These are phyloP conservation scores for Carassius carassius DNA, from an alignment of 2,113 vertebrate genomes.

Conservation along the genomic window DNA sequence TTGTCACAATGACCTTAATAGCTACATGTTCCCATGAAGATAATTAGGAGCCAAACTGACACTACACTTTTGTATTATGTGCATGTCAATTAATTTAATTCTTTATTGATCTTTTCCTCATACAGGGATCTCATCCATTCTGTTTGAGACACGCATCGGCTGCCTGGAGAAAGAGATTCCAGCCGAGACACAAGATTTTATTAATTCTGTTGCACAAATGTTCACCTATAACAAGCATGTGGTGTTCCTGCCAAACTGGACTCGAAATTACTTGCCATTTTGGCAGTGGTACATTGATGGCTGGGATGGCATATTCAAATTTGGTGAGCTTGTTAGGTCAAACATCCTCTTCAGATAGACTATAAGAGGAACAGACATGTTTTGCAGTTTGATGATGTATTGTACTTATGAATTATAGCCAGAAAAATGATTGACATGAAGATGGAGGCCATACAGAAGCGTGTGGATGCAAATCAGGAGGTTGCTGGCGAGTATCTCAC, in stretches of 20 bases:
- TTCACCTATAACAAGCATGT: conserved; percentile 75
- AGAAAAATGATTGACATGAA: conserved; percentile 85
- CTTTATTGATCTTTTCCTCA: not conserved
- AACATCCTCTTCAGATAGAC: not conserved
- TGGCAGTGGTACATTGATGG: conserved; percentile 80
- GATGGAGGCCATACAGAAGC: conserved; percentile 77
- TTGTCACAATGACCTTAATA: no score
- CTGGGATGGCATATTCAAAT: conserved; percentile 92
- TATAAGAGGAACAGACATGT: not conserved
- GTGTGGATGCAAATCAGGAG: conserved; percentile 72
- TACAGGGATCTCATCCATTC: conserved; percentile 85
- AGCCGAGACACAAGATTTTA: conserved; percentile 80
- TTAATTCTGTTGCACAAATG: conserved; percentile 84
- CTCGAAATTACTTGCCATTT: conserved; percentile 80
- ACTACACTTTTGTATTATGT: no score
- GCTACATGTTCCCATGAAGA: no score
- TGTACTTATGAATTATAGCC: conserved; percentile 66
- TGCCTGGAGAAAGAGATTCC: conserved; percentile 86
- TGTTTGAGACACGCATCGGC: conserved; percentile 91
- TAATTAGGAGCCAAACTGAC: no score
- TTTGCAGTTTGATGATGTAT: not conserved
- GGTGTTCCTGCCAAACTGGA: conserved; percentile 82
- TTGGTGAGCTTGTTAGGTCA: conserved; percentile 75
- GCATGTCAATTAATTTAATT: no score
- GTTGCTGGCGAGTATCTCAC: conserved; percentile 87